These are phyloP conservation scores for Lepidurus couesii DNA, from an alignment of 1,140 invertebrate species.

Conservation along the genomic window DNA sequence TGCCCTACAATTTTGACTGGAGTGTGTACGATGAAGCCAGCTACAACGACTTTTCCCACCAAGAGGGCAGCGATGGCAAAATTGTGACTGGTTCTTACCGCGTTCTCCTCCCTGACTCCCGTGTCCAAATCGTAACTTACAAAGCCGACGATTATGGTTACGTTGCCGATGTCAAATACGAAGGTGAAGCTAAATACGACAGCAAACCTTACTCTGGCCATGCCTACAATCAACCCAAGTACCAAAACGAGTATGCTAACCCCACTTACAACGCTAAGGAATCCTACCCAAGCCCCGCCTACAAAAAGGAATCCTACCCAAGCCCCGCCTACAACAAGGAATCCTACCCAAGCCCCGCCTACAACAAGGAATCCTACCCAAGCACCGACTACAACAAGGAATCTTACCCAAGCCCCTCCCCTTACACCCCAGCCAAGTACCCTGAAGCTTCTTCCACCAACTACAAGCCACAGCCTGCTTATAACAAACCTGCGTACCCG, in stretches of 20 bases:
- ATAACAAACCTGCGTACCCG: not conserved
- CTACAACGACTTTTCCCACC: slow-evolving; percentile 30
- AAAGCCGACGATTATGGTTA: slow-evolving; percentile 34
- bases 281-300: not conserved
- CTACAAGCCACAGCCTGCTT: not conserved
- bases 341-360: not conserved
- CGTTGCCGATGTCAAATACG: slow-evolving; percentile 35
- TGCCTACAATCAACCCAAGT: not conserved
- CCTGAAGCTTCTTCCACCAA: not conserved
- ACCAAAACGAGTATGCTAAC: not conserved
- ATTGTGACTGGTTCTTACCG: slow-evolving; percentile 31
- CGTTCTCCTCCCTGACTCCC: slow-evolving; percentile 34
- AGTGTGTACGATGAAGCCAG: slow-evolving; percentile 29
- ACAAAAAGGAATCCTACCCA: not conserved
- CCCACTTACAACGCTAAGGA: not conserved
- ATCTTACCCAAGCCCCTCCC: not conserved
- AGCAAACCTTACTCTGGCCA: not conserved
- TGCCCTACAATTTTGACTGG: slow-evolving; percentile 37
- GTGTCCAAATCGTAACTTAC: slow-evolving; percentile 28
- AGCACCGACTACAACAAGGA: not conserved
- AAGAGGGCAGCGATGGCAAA: slow-evolving; percentile 33
- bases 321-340: not conserved
- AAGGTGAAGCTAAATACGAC: not conserved
- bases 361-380: not conserved
- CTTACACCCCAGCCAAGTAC: too few species aligned